Evolutionary conservation across 2,113 vertebrate genomes (phyloP), one percentile per base, ranked within the genome.

Genomic region (Cairina moschata): DNA sequence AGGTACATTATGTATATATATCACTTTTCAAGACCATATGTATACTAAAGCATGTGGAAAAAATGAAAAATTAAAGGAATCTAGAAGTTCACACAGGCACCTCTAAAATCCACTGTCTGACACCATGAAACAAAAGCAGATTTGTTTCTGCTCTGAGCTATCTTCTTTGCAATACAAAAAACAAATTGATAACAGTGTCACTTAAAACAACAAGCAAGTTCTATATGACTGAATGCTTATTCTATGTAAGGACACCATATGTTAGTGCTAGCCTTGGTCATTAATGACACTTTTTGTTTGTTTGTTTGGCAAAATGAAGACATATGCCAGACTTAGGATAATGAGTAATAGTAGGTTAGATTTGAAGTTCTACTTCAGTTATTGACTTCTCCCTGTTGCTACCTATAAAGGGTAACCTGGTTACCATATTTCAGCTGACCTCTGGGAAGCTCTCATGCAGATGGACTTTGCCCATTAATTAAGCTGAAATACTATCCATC

Each of bases 71-170:
- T 55, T 8, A 32, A 16, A 66, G 25, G 32, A 82, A 65, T 91
- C 50, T 93, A 8, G 36, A 46, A 32, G 15, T 63, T 75, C 72
- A 76, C 18, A 80, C 20, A 73, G 16, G 8, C 7, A 79, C 42
- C 8, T 54, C 8, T 69, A 86, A 82, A 91, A 85, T 44, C 21
- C 68, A 56, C 31, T 80, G 5, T 93, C 46, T 96, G 34, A 20
- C 29, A 42, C 32, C 34, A 65, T 25, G 59, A 83, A 84, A 60
- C 31, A 89, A 56, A 36, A 54, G 40, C 36, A 87, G 26, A 42
- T 81, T 85, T 93, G 44, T 84, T 94, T 72, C 80, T 93, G 48
- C 29, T 91, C 73, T 91, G 80, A 92, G 42, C 22, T 81, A n/a
- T 29, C 38, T 58, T 23, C 60, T 83, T 88, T 80, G 46, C 26